Percentiles rank a stretch among this genome's conserved stretches.
These are phyloP conservation scores for Ibidorhyncha struthersii DNA, from an alignment of 2,113 vertebrate species.

Conservation along the genomic window DNA sequence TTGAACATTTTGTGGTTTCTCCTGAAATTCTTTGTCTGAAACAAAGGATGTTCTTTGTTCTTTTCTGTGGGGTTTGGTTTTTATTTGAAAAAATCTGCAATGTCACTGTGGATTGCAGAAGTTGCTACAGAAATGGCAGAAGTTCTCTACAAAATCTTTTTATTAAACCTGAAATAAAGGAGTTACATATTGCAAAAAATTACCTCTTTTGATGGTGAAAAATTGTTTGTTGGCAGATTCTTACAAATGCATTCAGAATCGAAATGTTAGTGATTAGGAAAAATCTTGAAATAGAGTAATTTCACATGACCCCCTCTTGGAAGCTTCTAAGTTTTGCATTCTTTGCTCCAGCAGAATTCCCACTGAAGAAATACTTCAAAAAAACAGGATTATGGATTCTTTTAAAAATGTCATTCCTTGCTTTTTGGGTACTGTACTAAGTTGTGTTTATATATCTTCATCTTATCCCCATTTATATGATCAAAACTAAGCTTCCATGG, in stretches of 20 bases:
- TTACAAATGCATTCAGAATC: slow-evolving; percentile 1
- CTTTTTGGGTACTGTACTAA: background rate
- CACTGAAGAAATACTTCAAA: slow-evolving; percentile 47
- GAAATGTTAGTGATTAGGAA: slow-evolving; percentile 51
- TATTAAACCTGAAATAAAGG: background rate
- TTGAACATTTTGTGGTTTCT: slow-evolving; percentile 70
- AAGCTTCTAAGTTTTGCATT: slow-evolving; percentile 35
- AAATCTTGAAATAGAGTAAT: slow-evolving; percentile 37
- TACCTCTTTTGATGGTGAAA: background rate
- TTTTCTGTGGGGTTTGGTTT: background rate
- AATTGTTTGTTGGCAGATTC: slow-evolving; percentile 1
- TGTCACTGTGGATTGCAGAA: slow-evolving; percentile 21
- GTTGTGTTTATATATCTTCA: background rate
- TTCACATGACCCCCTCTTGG: slow-evolving; percentile 59
- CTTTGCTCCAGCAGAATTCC: slow-evolving; percentile 39
- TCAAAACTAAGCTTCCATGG: background rate
- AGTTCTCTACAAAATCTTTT: background rate
- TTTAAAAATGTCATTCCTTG: background rate
- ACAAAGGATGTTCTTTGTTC: slow-evolving; percentile 62
- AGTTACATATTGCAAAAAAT: background rate
- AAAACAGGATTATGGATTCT: background rate
- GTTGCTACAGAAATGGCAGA: background rate
- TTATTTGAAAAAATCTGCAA: background rate
- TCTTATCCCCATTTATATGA: background rate
- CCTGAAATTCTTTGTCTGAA: slow-evolving; percentile 65